Percentiles rank a stretch among this genome's conserved stretches.
phyloP scores from a whole-genome alignment of 2,113 vertebrate species.

The Pampusana beccarii region DNA sequence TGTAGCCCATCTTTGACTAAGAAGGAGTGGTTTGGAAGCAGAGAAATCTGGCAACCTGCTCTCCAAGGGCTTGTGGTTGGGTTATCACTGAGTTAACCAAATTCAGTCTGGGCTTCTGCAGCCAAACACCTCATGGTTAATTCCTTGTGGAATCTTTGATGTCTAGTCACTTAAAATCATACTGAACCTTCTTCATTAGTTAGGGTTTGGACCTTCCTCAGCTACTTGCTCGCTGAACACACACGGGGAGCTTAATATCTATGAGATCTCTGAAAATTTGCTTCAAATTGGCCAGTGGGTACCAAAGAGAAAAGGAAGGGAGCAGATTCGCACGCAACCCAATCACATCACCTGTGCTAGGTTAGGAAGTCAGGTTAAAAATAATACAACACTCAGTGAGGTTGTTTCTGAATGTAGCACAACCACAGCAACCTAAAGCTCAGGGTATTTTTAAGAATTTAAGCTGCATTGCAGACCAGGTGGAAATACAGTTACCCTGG shows the following conservation, averaged over 20 bases:
- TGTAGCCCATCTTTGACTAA: not conserved
- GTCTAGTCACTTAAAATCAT: not conserved
- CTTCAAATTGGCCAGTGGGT: not conserved
- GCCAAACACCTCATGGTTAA: not conserved
- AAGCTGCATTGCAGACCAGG: not conserved
- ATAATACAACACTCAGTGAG: not conserved
- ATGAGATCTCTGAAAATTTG: not conserved
- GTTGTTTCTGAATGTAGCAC: not conserved
- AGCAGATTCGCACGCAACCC: not conserved
- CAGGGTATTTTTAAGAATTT: not conserved
- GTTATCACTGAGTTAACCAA: not conserved
- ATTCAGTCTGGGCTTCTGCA: not conserved
- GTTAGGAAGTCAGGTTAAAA: constrained; percentile 16
- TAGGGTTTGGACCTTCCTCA: not conserved
- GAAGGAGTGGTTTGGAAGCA: not conserved
- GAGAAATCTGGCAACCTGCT: not conserved
- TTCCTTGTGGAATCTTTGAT: not conserved
- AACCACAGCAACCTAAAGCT: not conserved
- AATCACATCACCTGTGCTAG: not conserved
- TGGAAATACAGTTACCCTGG: constrained; percentile 4
- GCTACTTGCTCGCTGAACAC: not conserved
- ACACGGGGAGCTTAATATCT: not conserved
- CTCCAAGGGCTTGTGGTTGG: not conserved
- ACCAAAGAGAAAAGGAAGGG: not conserved
- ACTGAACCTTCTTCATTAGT: not conserved